Evolutionary conservation across 1,140 invertebrate species (phyloP).

Genomic region (Drosophila rhopaloa): DNA sequence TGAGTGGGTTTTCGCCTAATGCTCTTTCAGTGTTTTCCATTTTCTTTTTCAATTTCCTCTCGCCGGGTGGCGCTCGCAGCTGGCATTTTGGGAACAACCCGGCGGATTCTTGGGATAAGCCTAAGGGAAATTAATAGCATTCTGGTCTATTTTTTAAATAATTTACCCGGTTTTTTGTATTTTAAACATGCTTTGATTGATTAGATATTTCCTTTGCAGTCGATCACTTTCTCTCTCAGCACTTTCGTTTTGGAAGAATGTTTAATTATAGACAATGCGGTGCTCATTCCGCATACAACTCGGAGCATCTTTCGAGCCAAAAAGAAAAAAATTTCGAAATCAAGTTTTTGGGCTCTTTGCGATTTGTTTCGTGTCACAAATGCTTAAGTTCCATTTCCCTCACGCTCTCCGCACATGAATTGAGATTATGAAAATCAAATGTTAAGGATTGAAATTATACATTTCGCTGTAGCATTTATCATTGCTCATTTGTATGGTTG

Average conservation of each 20-base stretch:
- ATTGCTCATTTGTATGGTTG: conserved; percentile 66
- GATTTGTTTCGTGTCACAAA: conserved; percentile 79
- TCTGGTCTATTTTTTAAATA: not conserved
- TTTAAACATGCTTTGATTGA: conserved; percentile 11
- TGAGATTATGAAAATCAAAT: conserved; percentile 52
- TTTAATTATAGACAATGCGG: conserved; percentile 53
- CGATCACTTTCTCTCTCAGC: conserved; percentile 32
- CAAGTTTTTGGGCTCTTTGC: conserved; percentile 28
- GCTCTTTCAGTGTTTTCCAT: conserved; percentile 31
- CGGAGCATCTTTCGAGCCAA: conserved; percentile 43
- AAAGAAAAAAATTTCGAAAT: conserved; percentile 24
- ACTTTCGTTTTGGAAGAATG: conserved; percentile 47
- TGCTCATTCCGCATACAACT: conserved; percentile 43
- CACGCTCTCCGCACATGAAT: conserved; percentile 7
- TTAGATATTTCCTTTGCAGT: conserved; percentile 3
- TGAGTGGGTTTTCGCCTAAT: conserved; percentile 24
- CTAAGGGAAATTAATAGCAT: conserved; percentile 16
- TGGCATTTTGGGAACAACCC: conserved; percentile 12
- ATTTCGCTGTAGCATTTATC: conserved; percentile 64
- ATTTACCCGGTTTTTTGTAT: not conserved
- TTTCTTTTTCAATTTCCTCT: conserved; percentile 31
- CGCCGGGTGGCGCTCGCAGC: conserved; percentile 39
- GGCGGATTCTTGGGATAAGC: conserved; percentile 17
- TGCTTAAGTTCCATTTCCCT: conserved; percentile 60
- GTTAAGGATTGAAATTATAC: conserved; percentile 55